These are phyloP conservation scores for Ascidia mentula DNA, from an alignment of 23 tunicate genomes.

Conservation along the genomic window DNA sequence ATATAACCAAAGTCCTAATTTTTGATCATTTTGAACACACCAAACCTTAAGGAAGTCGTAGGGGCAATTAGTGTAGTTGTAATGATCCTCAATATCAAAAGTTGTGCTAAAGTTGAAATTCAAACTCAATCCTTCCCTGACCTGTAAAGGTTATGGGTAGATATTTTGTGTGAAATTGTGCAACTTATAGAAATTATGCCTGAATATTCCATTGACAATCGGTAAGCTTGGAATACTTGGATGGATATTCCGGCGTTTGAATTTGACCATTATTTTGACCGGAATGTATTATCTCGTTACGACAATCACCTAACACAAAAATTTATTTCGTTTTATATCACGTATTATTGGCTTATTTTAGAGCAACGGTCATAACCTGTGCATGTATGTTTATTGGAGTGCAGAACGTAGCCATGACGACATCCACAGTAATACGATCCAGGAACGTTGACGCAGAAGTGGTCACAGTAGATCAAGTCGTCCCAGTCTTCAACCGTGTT, in stretches of 20 bases:
- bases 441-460: slow-evolving; percentile 66
- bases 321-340: background rate
- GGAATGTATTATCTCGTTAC: background rate
- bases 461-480: slow-evolving; percentile 68
- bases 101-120: slow-evolving; percentile 24
- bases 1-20: too few species aligned
- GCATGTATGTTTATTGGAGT: slow-evolving; percentile 81
- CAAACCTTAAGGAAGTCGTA: slow-evolving; percentile 72
- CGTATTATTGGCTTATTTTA: background rate
- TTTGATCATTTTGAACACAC: background rate
- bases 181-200: slow-evolving; percentile 15
- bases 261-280: slow-evolving; percentile 25
- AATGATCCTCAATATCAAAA: slow-evolving; percentile 58
- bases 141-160: slow-evolving; percentile 18
- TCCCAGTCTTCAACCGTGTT: slow-evolving; percentile 73
- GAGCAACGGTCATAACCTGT: slow-evolving; percentile 30
- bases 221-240: slow-evolving; percentile 59
- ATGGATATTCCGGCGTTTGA: slow-evolving; percentile 65
- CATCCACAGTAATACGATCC: slow-evolving; percentile 76
- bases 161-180: background rate
- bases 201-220: slow-evolving; percentile 81
- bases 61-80: slow-evolving; percentile 47
- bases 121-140: slow-evolving; percentile 32
- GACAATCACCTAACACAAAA: background rate
- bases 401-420: slow-evolving; percentile 64